Evolutionary conservation across 2,797 vertebrate genomes (phyloP).

Genomic region (Galago senegalensis): DNA sequence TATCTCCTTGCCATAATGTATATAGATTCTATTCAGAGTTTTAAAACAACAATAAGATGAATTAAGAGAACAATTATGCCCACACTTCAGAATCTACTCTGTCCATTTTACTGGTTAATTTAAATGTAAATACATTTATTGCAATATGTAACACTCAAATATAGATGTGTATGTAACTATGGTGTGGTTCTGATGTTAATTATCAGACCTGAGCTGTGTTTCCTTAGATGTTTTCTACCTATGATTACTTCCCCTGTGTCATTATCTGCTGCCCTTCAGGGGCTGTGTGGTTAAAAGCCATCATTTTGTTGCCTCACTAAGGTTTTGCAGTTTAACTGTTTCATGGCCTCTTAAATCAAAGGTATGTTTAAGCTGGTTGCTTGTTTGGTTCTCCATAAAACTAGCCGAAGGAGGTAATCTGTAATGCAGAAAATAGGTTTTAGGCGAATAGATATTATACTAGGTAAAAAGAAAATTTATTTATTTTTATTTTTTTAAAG

Average conservation of each 20-base stretch:
- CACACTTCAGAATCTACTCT: background rate
- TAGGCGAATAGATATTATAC: background rate
- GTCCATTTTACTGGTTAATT: background rate
- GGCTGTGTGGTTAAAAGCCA: background rate
- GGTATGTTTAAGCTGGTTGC: background rate
- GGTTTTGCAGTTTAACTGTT: background rate
- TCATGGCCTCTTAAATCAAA: background rate
- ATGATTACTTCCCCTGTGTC: background rate
- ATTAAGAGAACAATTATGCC: background rate
- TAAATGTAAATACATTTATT: background rate
- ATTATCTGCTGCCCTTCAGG: slow-evolving; percentile 21
- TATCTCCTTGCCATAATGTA: slow-evolving; percentile 20
- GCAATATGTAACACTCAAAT: background rate
- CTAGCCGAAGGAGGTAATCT: background rate
- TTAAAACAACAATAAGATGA: background rate
- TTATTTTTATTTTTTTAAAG: background rate
- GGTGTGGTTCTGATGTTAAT: slow-evolving; percentile 16
- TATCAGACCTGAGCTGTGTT: background rate
- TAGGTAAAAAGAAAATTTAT: background rate
- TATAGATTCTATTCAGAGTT: background rate
- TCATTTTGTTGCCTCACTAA: background rate
- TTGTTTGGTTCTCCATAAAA: background rate
- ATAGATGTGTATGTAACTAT: background rate
- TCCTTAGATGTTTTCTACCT: background rate
- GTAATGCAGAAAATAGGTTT: background rate